Evolutionary conservation across 2,888 invertebrate genomes (phyloP).

Genomic region (Thelaira solivaga): DNA sequence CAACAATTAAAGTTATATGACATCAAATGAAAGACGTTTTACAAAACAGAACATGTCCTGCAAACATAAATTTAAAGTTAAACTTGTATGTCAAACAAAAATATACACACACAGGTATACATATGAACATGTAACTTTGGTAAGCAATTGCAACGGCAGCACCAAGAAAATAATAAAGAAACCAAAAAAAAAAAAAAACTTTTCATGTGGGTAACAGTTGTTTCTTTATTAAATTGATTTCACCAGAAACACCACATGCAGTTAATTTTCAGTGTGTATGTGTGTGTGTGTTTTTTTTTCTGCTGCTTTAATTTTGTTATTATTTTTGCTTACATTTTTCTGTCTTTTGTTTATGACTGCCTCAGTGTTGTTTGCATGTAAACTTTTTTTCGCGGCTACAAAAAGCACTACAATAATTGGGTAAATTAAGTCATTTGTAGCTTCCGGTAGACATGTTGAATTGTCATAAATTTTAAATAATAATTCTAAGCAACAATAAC

Average conservation of each 20-base stretch:
- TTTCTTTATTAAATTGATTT: slow-evolving; percentile 59
- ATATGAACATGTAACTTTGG: slow-evolving; percentile 48
- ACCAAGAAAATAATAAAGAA: not conserved
- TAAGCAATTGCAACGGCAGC: slow-evolving; percentile 1
- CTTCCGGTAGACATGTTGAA: slow-evolving; percentile 60
- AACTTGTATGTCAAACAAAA: not conserved
- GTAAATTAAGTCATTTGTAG: slow-evolving; percentile 58
- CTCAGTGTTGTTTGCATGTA: slow-evolving; percentile 6
- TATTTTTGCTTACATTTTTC: no score
- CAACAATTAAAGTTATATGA: slow-evolving; percentile 31
- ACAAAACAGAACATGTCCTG: not conserved
- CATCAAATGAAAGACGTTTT: slow-evolving; percentile 8
- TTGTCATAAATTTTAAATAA: slow-evolving; percentile 56
- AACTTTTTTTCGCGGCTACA: slow-evolving; percentile 14
- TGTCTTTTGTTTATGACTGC: no score
- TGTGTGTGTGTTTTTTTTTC: not conserved
- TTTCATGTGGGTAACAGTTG: slow-evolving; percentile 34
- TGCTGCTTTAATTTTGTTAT: not conserved
- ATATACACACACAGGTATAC: not conserved
- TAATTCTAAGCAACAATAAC: slow-evolving; percentile 11
- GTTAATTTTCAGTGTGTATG: not conserved
- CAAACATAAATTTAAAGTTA: slow-evolving; percentile 41
- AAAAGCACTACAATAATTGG: slow-evolving; percentile 49
- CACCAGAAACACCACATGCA: slow-evolving; percentile 2
- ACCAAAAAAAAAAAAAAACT: slow-evolving; percentile 17